These are phyloP conservation scores for Hippocampus abdominalis DNA, from an alignment of 2,113 vertebrate species.

Conservation along the genomic window DNA sequence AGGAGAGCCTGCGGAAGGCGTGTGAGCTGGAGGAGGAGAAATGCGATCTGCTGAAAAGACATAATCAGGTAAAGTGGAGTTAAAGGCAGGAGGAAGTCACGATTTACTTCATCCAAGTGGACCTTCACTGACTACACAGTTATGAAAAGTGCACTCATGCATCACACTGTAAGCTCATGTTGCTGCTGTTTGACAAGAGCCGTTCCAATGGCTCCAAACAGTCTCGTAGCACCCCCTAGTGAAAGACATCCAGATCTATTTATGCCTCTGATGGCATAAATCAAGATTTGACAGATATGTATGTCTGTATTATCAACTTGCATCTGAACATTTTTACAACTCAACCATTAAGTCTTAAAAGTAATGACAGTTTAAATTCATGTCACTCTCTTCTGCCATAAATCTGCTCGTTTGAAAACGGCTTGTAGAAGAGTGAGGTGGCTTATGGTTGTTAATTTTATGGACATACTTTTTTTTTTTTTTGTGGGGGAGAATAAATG, in stretches of 20 bases:
- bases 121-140: not conserved
- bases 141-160: not conserved
- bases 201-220: conserved; percentile 8
- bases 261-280: conserved; percentile 41
- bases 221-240: conserved; percentile 68
- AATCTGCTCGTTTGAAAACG: conserved; percentile 47
- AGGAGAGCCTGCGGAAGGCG: conserved; percentile 79
- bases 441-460: conserved; percentile 75
- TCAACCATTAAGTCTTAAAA: conserved; percentile 51
- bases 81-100: not conserved
- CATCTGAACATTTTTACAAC: conserved; percentile 53
- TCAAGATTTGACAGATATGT: conserved; percentile 49
- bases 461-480: conserved; percentile 63
- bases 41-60: conserved; percentile 76
- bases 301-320: conserved; percentile 55
- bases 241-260: conserved; percentile 28
- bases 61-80: conserved; percentile 79
- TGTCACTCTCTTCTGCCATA: conserved; percentile 38
- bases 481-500: conserved; percentile 65
- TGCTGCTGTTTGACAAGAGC: not conserved
- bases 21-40: conserved; percentile 77
- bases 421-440: conserved; percentile 58
- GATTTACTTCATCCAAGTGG: not conserved
- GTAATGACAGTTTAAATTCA: conserved; percentile 48
- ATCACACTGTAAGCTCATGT: not conserved